Percentiles rank a stretch among this genome's conserved stretches.
phyloP scores from a whole-genome alignment of 2,113 vertebrate species.

The Crocuta crocuta region DNA sequence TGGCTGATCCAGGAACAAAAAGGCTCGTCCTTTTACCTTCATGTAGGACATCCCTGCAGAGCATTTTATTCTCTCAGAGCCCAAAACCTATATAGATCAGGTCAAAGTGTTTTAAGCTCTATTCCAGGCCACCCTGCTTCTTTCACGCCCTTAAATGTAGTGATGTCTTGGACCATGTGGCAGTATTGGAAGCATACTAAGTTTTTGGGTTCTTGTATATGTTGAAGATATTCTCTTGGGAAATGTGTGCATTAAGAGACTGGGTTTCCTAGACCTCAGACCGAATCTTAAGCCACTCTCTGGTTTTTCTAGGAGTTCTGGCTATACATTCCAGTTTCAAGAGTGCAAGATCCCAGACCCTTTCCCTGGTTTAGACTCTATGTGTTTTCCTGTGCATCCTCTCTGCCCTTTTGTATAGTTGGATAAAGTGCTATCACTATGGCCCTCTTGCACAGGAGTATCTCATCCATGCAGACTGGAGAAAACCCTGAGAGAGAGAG shows the following conservation, averaged over 20 bases:
- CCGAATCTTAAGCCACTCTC: neutral
- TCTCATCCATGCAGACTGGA: neutral
- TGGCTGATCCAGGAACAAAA: too few relatives aligned
- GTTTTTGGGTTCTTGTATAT: accelerated
- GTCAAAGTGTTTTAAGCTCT: neutral
- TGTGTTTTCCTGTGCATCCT: neutral
- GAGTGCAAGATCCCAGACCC: neutral
- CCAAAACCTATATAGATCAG: neutral
- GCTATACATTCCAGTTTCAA: neutral
- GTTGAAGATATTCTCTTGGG: neutral
- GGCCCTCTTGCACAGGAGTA: neutral
- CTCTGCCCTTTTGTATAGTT: neutral
- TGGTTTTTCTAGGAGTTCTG: neutral
- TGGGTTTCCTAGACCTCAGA: neutral
- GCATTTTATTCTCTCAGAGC: neutral
- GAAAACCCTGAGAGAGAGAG: neutral
- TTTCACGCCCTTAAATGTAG: neutral
- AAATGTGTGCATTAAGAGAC: neutral
- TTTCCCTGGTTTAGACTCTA: neutral
- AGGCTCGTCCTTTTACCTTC: neutral
- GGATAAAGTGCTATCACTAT: neutral
- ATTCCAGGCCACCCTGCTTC: neutral
- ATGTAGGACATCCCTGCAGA: neutral
- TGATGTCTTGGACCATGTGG: neutral
- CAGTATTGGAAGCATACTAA: neutral